Base-by-base conservation (phyloP, 1,140 invertebrate species). In the Nylanderia fulva region DNA sequence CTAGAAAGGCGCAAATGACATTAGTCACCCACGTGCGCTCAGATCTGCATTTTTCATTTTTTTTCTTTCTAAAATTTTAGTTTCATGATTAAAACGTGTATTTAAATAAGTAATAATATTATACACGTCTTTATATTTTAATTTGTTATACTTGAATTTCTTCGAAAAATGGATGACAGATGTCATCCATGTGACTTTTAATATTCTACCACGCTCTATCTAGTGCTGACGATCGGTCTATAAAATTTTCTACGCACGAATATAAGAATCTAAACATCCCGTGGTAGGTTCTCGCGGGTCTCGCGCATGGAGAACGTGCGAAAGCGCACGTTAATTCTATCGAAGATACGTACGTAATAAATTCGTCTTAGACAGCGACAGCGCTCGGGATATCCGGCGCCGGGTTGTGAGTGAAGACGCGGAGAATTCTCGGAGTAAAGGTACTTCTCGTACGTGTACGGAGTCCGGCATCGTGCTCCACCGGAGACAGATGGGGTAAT, bases 401-500 rank as follows among this genome's bases (percentile, higher is more conserved):
- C 45, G 1, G 1, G 84, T 86, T 86, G 88, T 77, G 85, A 75
- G 84, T 54, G 84, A 89, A 86, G 86, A 83, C 71, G 71, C 77
- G 69, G 71, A n/a, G 75, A 76, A 39, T 79, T 56, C 74, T n/a
- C n/a, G n/a, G 56, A 79, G 82, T 52, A 64, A 82, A 87, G 87
- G 86, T 39, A 72, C 64, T 52, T 72, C 21, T 5, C 36, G 45
- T 63, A 85, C 77, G 76, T 87, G 86, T 69, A 71, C 85, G 74
- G 88, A 68, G 80, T 75, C 87, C 74, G 87, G 85, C 86, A 87
- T 89, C 85, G 88, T 85, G 85, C 87, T 90, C 66, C 84, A 84
- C 75, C 79, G 74, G 88, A 91, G 89, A 92, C 91, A 84, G 90
- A 92, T 92, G 88, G 89, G 89, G 87, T 92, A 92, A 92, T 93